Conservation (phyloP, 2,797 vertebrate species). For the Anguilla obscura region DNA sequence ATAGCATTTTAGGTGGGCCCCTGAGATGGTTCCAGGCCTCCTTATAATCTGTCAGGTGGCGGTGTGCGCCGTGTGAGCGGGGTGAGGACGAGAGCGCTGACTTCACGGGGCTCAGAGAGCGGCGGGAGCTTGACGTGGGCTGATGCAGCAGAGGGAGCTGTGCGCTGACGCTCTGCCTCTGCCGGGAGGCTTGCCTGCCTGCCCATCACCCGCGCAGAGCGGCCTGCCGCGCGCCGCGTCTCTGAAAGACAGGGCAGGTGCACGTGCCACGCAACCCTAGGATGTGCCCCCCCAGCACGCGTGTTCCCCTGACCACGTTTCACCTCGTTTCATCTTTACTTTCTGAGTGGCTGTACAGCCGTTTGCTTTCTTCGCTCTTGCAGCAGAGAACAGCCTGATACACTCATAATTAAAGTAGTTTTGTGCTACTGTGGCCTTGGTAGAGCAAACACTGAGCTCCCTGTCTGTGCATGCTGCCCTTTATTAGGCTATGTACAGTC, state of each 20-base stretch:
- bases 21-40: background rate
- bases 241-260: background rate
- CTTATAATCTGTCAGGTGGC: slow-evolving; percentile 21
- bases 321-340: background rate
- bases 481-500: background rate
- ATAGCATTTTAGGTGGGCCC: slow-evolving; percentile 14
- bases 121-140: background rate
- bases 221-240: background rate
- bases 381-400: background rate
- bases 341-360: background rate
- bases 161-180: slow-evolving; percentile 48
- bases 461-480: background rate
- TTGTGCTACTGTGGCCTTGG: background rate
- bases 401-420: background rate
- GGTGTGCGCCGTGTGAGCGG: slow-evolving; percentile 51
- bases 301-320: background rate
- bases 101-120: background rate
- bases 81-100: background rate
- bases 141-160: slow-evolving; percentile 76
- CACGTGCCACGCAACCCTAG: background rate
- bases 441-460: background rate
- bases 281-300: background rate
- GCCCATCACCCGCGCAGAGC: slow-evolving; percentile 6
- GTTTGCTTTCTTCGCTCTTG: background rate
- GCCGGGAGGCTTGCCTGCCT: background rate